phyloP scores from a whole-genome alignment of 2,113 vertebrate species.

The Syngnathus scovelli region DNA sequence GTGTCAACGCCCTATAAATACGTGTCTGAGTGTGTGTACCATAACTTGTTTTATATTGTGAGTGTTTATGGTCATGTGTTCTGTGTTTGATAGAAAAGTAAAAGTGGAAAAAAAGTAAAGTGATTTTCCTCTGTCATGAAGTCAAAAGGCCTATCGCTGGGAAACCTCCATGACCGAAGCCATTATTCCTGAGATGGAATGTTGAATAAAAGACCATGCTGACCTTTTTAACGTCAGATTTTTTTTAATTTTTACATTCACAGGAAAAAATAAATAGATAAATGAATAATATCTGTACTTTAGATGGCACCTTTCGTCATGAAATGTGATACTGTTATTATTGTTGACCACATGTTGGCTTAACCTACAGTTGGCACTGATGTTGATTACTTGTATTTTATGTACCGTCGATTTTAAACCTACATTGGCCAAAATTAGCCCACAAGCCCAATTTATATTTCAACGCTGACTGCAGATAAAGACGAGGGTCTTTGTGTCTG shows the following conservation, averaged over 20 bases:
- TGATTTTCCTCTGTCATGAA: constrained; percentile 22
- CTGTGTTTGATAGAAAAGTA: constrained; percentile 25
- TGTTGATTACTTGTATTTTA: constrained; percentile 36
- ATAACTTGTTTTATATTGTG: constrained; percentile 23
- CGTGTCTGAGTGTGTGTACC: constrained; percentile 15
- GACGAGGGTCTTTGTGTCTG: constrained; percentile 52
- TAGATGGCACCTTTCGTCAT: constrained; percentile 16
- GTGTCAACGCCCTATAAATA: constrained; percentile 50
- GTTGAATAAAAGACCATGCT: constrained; percentile 27
- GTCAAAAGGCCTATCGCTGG: constrained; percentile 29
- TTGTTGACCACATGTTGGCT: constrained; percentile 39
- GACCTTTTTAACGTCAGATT: constrained; percentile 26
- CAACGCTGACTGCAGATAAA: constrained; percentile 54
- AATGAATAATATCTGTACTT: neutral
- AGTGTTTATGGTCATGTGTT: constrained; percentile 28
- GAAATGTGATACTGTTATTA: constrained; percentile 21
- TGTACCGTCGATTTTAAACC: constrained; percentile 40
- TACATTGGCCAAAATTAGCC: constrained; percentile 43
- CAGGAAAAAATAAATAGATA: constrained; percentile 6
- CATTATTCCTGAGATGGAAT: constrained; percentile 28
- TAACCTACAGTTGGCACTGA: constrained; percentile 31
- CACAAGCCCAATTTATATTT: constrained; percentile 54
- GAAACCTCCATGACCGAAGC: constrained; percentile 20
- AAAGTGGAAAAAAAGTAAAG: constrained; percentile 7
- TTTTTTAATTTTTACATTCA: constrained; percentile 20